phyloP scores from a whole-genome alignment of 2,797 vertebrate genomes.

The Catamblyrhynchus diadema region DNA sequence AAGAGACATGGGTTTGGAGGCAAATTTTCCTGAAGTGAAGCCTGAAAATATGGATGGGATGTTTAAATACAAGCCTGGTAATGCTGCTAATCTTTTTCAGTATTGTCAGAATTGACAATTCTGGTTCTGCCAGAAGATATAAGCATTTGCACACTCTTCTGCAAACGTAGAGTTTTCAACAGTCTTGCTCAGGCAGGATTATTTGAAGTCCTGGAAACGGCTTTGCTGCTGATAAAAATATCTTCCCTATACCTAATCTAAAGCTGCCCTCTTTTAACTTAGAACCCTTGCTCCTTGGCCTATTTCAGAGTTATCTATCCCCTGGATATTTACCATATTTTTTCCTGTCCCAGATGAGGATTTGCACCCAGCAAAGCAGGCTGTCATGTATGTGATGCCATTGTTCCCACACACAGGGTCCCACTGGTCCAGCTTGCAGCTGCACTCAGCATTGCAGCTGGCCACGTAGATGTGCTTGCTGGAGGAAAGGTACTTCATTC shows the following conservation, averaged over 20 bases:
- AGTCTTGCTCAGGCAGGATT: background rate
- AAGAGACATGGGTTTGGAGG: background rate
- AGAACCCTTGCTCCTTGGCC: background rate
- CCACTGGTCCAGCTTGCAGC: constrained; percentile 84
- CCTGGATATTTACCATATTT: constrained; percentile 78
- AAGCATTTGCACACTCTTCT: background rate
- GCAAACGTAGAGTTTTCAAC: background rate
- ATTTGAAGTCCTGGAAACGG: background rate
- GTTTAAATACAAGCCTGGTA: background rate
- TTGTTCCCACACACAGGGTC: constrained; percentile 89
- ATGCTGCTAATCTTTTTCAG: background rate
- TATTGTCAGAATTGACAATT: background rate
- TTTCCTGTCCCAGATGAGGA: constrained; percentile 74
- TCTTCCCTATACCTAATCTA: background rate
- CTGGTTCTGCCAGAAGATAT: background rate
- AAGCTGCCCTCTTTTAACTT: background rate
- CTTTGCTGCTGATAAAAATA: background rate
- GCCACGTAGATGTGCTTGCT: constrained; percentile 50
- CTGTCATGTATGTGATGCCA: constrained; percentile 86
- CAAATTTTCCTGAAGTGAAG: background rate
- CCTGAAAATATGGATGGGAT: background rate
- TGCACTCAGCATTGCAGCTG: constrained; percentile 83
- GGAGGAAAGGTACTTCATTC: constrained; percentile 2
- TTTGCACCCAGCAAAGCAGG: constrained; percentile 89
- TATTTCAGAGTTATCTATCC: background rate